These are phyloP conservation scores for Drosophila mimetica DNA, from an alignment of 2,888 invertebrate species.

Conservation along the genomic window DNA sequence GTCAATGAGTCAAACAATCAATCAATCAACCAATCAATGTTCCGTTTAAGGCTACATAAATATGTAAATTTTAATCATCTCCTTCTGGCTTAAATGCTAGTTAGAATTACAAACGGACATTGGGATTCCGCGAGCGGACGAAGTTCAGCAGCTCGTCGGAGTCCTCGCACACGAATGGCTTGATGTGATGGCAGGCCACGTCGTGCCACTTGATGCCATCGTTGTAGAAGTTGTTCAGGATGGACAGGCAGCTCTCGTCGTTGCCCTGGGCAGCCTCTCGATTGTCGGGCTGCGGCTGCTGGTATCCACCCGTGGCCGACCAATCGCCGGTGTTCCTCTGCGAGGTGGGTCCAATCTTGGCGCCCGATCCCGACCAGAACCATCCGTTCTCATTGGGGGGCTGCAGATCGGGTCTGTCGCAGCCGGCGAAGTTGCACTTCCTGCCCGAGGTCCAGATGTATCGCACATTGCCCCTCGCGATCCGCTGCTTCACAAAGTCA, in stretches of 20 bases:
- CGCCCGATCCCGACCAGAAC: conserved; percentile 98
- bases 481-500: conserved; percentile 94
- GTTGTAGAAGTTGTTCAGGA: conserved; percentile 96
- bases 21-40: conserved; percentile 61
- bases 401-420: conserved; percentile 92
- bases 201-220: conserved; percentile 95
- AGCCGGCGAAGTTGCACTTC: conserved; percentile 96
- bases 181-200: conserved; percentile 93
- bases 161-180: conserved; percentile 96
- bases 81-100: conserved; percentile 49
- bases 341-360: conserved; percentile 94
- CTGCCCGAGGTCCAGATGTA: conserved; percentile 97
- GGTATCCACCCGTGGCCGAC: conserved; percentile 94
- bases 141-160: conserved; percentile 95
- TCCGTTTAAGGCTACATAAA: conserved; percentile 75
- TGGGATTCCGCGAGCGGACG: conserved; percentile 94
- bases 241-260: conserved; percentile 95
- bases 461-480: conserved; percentile 90
- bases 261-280: conserved; percentile 96
- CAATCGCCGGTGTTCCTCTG: conserved; percentile 96
- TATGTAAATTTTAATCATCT: conserved; percentile 48
- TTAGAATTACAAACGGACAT: conserved; percentile 86
- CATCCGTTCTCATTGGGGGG: conserved; percentile 94
- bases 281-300: conserved; percentile 95
- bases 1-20: conserved; percentile 53